Percentiles rank a stretch among this genome's conserved stretches.
phyloP scores from a whole-genome alignment of 2,113 vertebrate genomes.

The Copsychus sechellarum region DNA sequence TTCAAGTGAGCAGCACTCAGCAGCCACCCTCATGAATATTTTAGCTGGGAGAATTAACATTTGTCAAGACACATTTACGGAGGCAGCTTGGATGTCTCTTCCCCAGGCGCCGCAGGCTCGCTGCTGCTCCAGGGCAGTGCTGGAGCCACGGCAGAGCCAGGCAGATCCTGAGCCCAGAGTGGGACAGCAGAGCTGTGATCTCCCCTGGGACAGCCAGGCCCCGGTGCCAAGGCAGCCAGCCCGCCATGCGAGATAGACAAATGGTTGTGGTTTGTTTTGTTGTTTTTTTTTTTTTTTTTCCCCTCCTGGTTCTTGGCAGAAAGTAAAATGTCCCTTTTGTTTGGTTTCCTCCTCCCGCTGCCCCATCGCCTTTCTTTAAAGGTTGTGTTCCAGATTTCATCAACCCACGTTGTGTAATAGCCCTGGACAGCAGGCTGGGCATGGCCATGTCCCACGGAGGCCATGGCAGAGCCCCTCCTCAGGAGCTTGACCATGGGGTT shows the following conservation, averaged over 20 bases:
- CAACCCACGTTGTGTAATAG: slow-evolving; percentile 53
- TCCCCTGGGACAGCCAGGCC: background rate
- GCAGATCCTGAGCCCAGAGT: background rate
- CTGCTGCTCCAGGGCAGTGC: background rate
- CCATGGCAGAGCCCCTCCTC: background rate
- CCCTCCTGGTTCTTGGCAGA: slow-evolving; percentile 62
- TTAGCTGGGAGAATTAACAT: slow-evolving; percentile 14
- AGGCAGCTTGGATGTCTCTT: background rate
- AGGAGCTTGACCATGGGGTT: background rate
- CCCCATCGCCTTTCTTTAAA: slow-evolving; percentile 41
- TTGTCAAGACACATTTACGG: slow-evolving; percentile 28
- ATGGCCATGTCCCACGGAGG: background rate
- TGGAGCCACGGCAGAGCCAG: slow-evolving; percentile 12
- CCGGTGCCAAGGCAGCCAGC: slow-evolving; percentile 33
- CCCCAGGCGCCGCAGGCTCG: background rate
- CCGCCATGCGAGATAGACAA: background rate
- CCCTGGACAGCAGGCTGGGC: background rate
- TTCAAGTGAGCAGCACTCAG: background rate
- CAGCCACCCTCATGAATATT: slow-evolving; percentile 51
- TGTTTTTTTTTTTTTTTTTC: background rate
- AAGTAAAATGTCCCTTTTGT: slow-evolving; percentile 68
- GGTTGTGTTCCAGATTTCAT: slow-evolving; percentile 58
- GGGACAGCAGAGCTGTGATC: background rate
- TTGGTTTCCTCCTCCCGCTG: slow-evolving; percentile 55
- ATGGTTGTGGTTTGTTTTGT: background rate